Percentiles rank a stretch among this genome's conserved stretches.
Evolutionary conservation across 2,113 vertebrate species (phyloP).

Genomic region (Chitala chitala): DNA sequence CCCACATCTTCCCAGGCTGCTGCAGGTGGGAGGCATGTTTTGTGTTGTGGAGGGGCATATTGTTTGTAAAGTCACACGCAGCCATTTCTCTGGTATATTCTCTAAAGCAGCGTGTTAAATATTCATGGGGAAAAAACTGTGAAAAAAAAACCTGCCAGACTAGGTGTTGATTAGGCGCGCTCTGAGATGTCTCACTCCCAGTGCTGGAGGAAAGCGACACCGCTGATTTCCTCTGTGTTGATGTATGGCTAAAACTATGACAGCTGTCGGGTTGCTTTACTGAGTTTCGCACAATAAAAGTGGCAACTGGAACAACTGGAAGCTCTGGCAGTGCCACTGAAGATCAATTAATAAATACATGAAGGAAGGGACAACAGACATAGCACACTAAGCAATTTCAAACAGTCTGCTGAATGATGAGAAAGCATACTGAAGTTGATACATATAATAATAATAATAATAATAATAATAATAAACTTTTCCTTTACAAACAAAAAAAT

Average conservation of each 20-base stretch:
- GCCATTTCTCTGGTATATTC: no score
- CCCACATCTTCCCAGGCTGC: background rate
- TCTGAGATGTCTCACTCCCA: no score
- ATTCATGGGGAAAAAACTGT: no score
- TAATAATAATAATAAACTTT: no score
- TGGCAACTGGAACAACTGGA: background rate
- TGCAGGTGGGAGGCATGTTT: background rate
- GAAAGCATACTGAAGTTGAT: no score
- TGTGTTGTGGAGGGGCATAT: background rate
- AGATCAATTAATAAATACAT: background rate
- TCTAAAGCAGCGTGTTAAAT: no score
- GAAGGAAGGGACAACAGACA: slow-evolving; percentile 32
- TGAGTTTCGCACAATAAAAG: background rate
- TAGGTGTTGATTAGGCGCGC: no score
- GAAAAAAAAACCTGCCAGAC: no score
- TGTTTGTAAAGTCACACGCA: background rate
- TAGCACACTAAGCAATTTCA: slow-evolving; percentile 30
- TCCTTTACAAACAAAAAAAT: no score
- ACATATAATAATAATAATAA: no score
- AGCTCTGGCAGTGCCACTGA: background rate
- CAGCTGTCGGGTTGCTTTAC: background rate
- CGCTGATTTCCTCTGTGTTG: background rate
- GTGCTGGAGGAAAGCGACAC: background rate
- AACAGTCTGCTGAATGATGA: no score
- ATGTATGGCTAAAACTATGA: background rate